Evolutionary conservation across 1,140 invertebrate species (phyloP).

Genomic region (Sminthurides bifidus): DNA sequence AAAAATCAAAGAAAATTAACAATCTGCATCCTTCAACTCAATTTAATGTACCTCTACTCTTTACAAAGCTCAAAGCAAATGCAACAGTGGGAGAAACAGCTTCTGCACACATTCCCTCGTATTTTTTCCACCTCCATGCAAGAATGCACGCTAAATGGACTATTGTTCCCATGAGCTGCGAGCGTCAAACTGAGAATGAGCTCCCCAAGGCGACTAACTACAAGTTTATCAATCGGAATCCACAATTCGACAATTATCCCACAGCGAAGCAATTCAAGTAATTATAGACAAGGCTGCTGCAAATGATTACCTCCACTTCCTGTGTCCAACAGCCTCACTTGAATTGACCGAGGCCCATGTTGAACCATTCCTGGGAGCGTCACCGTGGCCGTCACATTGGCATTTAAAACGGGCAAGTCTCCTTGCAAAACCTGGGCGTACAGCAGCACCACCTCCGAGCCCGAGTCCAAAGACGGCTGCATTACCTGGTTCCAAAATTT

Average conservation of each 20-base stretch:
- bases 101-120: neutral
- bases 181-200: too few relatives aligned
- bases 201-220: too few relatives aligned
- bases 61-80: neutral
- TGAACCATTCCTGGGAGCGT: slow-evolving; percentile 12
- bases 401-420: slow-evolving; percentile 31
- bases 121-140: neutral
- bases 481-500: slow-evolving; percentile 28
- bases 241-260: too few relatives aligned
- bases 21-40: neutral
- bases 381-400: slow-evolving; percentile 29
- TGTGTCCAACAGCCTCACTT: slow-evolving; percentile 28
- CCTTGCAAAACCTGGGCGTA: slow-evolving; percentile 31
- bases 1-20: slow-evolving; percentile 6
- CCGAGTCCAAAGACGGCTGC: slow-evolving; percentile 9
- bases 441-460: slow-evolving; percentile 19
- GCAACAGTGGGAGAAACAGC: slow-evolving; percentile 1
- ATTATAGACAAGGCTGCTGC: slow-evolving; percentile 1
- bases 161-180: too few relatives aligned
- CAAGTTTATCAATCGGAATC: too few relatives aligned
- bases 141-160: too few relatives aligned
- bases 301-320: slow-evolving; percentile 28
- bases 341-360: slow-evolving; percentile 22
- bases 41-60: neutral
- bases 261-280: too few relatives aligned